Evolutionary conservation across 2,888 invertebrate genomes (phyloP).

Genomic region (Heterodera filipjevi): DNA sequence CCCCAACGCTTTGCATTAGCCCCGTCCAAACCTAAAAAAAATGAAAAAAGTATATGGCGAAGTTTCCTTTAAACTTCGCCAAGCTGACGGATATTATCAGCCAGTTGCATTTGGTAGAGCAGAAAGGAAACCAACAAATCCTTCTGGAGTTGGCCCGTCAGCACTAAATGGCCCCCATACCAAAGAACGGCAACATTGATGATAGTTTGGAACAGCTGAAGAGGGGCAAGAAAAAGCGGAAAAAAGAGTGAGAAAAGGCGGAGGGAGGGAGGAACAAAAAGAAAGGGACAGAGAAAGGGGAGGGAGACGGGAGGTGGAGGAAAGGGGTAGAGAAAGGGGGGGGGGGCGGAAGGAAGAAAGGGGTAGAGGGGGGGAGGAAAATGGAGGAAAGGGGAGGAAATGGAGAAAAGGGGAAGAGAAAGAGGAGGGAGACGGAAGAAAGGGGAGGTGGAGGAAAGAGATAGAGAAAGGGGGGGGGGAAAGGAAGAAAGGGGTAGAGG

Average conservation of each 20-base stretch:
- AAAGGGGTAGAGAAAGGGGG: too few relatives aligned
- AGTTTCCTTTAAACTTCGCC: conserved; percentile 11
- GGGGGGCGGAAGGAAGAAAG: too few relatives aligned
- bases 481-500: too few relatives aligned
- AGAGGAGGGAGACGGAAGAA: too few relatives aligned
- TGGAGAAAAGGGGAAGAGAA: too few relatives aligned
- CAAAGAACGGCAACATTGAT: conserved; percentile 66
- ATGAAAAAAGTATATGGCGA: not conserved
- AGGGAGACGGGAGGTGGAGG: too few relatives aligned
- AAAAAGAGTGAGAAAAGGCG: not conserved
- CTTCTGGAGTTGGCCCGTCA: conserved; percentile 60
- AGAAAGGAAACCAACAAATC: conserved; percentile 68
- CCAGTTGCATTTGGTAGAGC: conserved; percentile 68
- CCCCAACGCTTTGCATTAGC: conserved; percentile 68
- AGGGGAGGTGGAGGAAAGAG: too few relatives aligned
- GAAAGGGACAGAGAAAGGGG: too few relatives aligned
- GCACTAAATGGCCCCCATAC: conserved; percentile 68
- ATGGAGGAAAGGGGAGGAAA: too few relatives aligned
- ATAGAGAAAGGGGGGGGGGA: too few relatives aligned
- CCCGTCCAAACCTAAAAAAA: conserved; percentile 67
- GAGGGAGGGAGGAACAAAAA: too few relatives aligned
- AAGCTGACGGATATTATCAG: conserved; percentile 62
- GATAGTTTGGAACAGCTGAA: conserved; percentile 60
- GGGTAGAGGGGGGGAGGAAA: too few relatives aligned
- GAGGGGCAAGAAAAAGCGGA: conserved; percentile 4